phyloP scores from a whole-genome alignment of 2,113 vertebrate species.

The Clarias magur region DNA sequence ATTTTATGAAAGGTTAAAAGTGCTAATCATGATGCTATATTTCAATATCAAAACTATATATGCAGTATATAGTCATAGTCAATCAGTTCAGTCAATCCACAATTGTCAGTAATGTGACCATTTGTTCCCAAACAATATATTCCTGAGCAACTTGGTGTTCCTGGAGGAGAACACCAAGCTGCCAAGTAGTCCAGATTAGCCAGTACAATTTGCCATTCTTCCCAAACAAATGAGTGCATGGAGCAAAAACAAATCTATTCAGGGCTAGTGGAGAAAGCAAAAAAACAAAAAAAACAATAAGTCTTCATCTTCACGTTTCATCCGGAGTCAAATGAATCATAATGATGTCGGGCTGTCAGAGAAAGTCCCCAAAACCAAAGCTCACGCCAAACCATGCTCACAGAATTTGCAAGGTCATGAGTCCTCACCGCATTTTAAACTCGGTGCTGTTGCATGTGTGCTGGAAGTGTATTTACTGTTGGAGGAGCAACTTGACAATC shows the following conservation, averaged over 20 bases:
- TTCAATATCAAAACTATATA: not conserved
- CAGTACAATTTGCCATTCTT: conserved; percentile 14
- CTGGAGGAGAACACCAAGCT: not conserved
- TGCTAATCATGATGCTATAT: not conserved
- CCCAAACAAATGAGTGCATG: not conserved
- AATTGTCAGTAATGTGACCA: not conserved
- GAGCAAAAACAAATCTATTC: not conserved
- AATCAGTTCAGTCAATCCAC: not conserved
- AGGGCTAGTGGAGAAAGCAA: not conserved
- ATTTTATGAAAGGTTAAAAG: no score
- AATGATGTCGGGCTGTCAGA: conserved; percentile 9
- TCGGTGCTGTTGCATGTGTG: conserved; percentile 4
- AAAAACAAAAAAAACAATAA: not conserved
- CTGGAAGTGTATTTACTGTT: conserved; percentile 50
- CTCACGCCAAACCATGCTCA: conserved; percentile 15
- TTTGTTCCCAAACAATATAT: not conserved
- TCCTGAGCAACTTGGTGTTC: not conserved
- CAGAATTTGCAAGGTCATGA: conserved; percentile 38
- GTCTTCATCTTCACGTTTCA: not conserved
- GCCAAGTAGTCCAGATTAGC: conserved; percentile 6
- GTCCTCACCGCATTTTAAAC: conserved; percentile 1
- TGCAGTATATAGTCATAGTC: no score
- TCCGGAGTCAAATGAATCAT: conserved; percentile 20
- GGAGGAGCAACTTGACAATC: conserved; percentile 42
- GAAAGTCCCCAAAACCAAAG: conserved; percentile 14